Percentiles rank a stretch among this genome's conserved stretches.
Conservation (phyloP, 2,113 vertebrate genomes). For the Isurus oxyrinchus region DNA sequence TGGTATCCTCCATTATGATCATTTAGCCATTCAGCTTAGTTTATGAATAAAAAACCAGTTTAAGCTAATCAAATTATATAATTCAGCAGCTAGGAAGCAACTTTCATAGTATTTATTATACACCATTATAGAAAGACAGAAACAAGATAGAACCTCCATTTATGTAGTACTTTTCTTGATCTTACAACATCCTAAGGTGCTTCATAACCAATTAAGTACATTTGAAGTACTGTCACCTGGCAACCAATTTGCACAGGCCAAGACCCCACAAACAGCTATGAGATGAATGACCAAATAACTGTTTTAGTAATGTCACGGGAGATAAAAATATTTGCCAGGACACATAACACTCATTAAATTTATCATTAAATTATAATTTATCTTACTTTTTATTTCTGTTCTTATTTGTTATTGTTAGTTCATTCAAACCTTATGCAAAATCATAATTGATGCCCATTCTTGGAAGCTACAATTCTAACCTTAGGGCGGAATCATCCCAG, state of each 20-base stretch:
- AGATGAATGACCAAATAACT: neutral
- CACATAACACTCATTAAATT: neutral
- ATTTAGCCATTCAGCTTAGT: neutral
- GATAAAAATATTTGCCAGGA: neutral
- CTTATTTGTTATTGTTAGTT: neutral
- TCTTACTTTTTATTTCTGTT: neutral
- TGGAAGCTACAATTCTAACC: neutral
- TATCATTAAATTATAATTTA: neutral
- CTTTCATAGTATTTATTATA: neutral
- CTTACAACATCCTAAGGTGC: neutral
- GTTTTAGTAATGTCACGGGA: neutral
- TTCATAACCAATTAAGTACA: neutral
- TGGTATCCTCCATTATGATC: neutral
- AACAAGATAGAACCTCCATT: neutral
- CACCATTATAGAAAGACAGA: neutral
- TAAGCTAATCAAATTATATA: slow-evolving; percentile 6
- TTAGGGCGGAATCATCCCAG: too few species aligned
- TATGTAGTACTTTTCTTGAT: neutral
- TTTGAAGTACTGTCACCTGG: neutral
- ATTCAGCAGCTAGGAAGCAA: too few species aligned
- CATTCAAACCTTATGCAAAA: neutral
- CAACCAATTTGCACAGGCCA: neutral
- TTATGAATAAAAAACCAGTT: neutral
- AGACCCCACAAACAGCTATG: neutral
- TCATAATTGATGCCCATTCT: neutral